Conservation (phyloP, 2,797 vertebrate species). For the Anas georgica region DNA sequence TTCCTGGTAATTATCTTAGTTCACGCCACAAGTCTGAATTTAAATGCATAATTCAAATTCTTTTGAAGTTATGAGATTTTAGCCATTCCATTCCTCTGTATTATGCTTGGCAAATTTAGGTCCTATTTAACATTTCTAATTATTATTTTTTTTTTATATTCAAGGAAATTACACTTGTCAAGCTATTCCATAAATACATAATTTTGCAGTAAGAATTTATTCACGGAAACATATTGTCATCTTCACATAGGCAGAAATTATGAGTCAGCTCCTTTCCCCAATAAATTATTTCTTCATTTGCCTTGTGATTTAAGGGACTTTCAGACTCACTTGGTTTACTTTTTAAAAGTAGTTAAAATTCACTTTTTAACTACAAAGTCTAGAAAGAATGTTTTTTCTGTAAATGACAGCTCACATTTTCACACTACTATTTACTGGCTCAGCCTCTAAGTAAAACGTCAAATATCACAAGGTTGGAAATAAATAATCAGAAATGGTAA, state of each 20-base stretch:
- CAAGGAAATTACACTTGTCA: constrained; percentile 36
- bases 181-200: constrained; percentile 16
- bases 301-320: background rate
- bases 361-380: background rate
- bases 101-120: constrained; percentile 27
- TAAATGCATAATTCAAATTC: constrained; percentile 63
- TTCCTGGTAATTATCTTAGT: constrained; percentile 63
- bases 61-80: constrained; percentile 52
- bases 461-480: background rate
- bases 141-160: background rate
- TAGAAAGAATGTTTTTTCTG: background rate
- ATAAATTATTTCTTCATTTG: background rate
- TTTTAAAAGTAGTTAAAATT: background rate
- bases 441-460: background rate
- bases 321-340: background rate
- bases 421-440: background rate
- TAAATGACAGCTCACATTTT: background rate
- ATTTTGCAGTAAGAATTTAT: constrained; percentile 12
- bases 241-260: constrained; percentile 10
- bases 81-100: constrained; percentile 22
- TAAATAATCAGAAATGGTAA: background rate
- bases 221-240: constrained; percentile 1
- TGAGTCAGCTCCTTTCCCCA: background rate
- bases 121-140: constrained; percentile 52
- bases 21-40: constrained; percentile 59